phyloP scores from a whole-genome alignment of 2,888 invertebrate species.

The Baccha elongata region DNA sequence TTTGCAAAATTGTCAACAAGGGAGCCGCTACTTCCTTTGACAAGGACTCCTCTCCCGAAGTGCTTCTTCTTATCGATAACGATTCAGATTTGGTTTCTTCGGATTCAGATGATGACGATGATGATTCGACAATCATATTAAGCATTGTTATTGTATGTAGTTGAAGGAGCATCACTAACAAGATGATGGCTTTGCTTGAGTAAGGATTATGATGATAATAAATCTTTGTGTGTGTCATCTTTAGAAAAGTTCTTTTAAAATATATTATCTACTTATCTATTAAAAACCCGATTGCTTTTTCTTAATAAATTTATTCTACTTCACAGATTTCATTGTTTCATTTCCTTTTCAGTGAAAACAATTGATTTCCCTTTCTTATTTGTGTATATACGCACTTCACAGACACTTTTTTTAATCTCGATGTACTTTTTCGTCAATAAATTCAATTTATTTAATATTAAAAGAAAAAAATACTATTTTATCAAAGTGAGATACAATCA shows the following conservation, averaged over 20 bases:
- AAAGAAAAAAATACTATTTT: slow-evolving; percentile 38
- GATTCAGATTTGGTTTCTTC: slow-evolving; percentile 30
- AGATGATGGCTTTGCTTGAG: slow-evolving; percentile 6
- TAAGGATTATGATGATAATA: slow-evolving; percentile 4
- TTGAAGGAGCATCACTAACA: slow-evolving; percentile 32
- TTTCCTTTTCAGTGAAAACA: not conserved
- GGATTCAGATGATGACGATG: slow-evolving; percentile 12
- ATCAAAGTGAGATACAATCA: slow-evolving; percentile 63
- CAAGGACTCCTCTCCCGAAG: slow-evolving; percentile 8
- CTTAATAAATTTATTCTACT: not conserved
- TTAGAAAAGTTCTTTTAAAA: not conserved
- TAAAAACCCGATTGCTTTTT: not conserved
- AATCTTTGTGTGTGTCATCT: slow-evolving; percentile 33
- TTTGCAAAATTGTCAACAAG: slow-evolving; percentile 46
- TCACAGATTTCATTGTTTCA: slow-evolving; percentile 12
- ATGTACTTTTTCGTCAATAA: not conserved
- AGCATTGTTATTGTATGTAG: slow-evolving; percentile 33
- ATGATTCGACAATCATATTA: slow-evolving; percentile 31
- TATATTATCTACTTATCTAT: not conserved
- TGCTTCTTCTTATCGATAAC: slow-evolving; percentile 41
- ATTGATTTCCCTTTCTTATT: slow-evolving; percentile 19
- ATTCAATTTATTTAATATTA: not conserved
- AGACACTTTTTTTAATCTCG: slow-evolving; percentile 12
- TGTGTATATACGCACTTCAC: slow-evolving; percentile 20
- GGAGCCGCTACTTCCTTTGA: slow-evolving; percentile 37